Base-by-base conservation (phyloP, 1,140 invertebrate genomes). In the Aphelenchoides besseyi region DNA sequence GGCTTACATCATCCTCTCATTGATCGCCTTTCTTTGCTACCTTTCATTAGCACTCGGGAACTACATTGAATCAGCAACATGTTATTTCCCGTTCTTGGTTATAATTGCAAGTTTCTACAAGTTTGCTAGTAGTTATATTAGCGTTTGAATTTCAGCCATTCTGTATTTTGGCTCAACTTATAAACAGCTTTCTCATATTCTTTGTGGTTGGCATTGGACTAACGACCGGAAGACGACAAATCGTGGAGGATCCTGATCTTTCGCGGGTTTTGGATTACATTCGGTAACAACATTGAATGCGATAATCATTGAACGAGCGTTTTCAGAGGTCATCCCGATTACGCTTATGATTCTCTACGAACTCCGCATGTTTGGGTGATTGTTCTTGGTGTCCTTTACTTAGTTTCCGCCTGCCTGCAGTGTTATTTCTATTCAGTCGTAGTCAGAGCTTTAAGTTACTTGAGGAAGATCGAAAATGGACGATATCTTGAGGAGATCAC, bases 11-110 rank as follows among this genome's bases (percentile, higher is more conserved):
- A 18, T 18, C 18, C 55, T 59, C 5, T 59, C 55, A 23, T 33
- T 59, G 26, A 18, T 59, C 18, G 55, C 55, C 55, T 59, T 59
- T 23, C 18, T 59, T 18, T 59, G 55, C 32, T 59, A 59, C 55
- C 5, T 59, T 33, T 5, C 5, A 28, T 8, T 59, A 5, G 5
- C 23, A 8, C 26, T 59, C 23, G 55, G 5, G 12, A 8, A 59
- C 18, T 18, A 59, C 18, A 59, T 5, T 23, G 55, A 59, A 59
- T 8, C 5, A 29, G 55, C 18, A 23, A 33, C 18, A 5, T 59
- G 5, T 16, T 59, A 59, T 18, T 8, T 16, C 5, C 55, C 55
- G 5, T 59, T 59, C 55, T 33, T 59, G 5, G 5, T 59, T 12
- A 59, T 59, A 5, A 59, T 59, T 59, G 55, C 23, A 23, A 59